Evolutionary conservation across 2,888 invertebrate genomes (phyloP).

Genomic region (Trichogramma dendrolimi): DNA sequence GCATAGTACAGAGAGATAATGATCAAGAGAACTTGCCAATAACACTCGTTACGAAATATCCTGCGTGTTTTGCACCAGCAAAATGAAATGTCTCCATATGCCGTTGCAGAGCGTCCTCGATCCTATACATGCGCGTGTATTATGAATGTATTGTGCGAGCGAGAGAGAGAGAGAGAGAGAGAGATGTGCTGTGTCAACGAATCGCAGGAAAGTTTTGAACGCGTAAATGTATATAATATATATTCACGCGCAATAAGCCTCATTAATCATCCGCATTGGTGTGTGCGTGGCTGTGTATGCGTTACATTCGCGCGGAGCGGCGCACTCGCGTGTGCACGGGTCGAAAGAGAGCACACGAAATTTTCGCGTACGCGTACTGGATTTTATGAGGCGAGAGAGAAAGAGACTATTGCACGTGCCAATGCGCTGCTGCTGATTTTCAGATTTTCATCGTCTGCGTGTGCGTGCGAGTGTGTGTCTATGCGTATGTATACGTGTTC

Average conservation of each 20-base stretch:
- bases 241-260: constrained; percentile 12
- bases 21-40: constrained; percentile 24
- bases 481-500: no score
- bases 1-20: constrained; percentile 8
- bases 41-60: constrained; percentile 14
- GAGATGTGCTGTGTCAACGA: no score
- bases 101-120: no score
- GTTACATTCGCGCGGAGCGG: neutral
- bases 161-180: no score
- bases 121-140: no score
- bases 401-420: neutral
- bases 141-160: no score
- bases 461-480: no score
- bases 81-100: no score
- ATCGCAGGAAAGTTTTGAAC: no score
- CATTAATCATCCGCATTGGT: constrained; percentile 19
- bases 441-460: constrained; percentile 4
- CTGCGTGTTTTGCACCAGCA: no score
- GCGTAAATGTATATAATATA: constrained; percentile 10
- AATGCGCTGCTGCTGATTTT: neutral
- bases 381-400: constrained; percentile 16
- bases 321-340: neutral
- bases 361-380: neutral
- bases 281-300: neutral
- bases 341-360: neutral